Evolutionary conservation across 2,888 invertebrate genomes (phyloP).

Genomic region (Dynastes grantii): DNA sequence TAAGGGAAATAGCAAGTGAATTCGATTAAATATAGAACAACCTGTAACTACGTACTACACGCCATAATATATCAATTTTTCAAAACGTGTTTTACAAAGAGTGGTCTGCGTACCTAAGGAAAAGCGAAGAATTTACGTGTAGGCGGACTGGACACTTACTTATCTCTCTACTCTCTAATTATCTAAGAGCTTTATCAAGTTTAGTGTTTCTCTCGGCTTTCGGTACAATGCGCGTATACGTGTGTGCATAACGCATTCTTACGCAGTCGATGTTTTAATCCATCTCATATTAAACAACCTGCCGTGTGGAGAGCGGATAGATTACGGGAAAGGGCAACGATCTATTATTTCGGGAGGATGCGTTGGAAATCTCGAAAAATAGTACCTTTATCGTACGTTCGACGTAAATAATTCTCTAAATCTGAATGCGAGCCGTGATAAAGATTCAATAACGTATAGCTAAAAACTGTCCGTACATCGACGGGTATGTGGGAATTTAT

Average conservation of each 20-base stretch:
- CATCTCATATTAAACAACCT: slow-evolving; percentile 60
- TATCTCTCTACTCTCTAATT: slow-evolving; percentile 68
- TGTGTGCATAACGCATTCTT: slow-evolving; percentile 58
- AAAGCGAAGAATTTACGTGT: slow-evolving; percentile 59
- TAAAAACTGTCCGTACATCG: slow-evolving; percentile 26
- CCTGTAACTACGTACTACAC: neutral
- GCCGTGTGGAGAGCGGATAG: slow-evolving; percentile 54
- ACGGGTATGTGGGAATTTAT: slow-evolving; percentile 45
- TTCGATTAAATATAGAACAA: too few relatives aligned
- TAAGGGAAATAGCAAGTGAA: too few relatives aligned
- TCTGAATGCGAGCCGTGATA: slow-evolving; percentile 41
- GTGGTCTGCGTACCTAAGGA: slow-evolving; percentile 17
- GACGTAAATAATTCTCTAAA: slow-evolving; percentile 42
- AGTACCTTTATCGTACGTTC: slow-evolving; percentile 50
- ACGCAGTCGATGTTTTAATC: slow-evolving; percentile 61
- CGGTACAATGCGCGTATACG: slow-evolving; percentile 59
- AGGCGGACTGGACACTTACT: slow-evolving; percentile 64
- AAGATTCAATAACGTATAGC: slow-evolving; percentile 51
- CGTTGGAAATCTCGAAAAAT: slow-evolving; percentile 56
- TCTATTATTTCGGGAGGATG: slow-evolving; percentile 55
- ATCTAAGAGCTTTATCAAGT: slow-evolving; percentile 68
- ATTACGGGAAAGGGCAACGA: slow-evolving; percentile 60
- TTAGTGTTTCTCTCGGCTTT: slow-evolving; percentile 63
- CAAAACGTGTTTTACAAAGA: slow-evolving; percentile 52
- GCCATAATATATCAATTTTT: slow-evolving; percentile 36